These are phyloP conservation scores for Scortum barcoo DNA, from an alignment of 2,113 vertebrate species.

Conservation along the genomic window DNA sequence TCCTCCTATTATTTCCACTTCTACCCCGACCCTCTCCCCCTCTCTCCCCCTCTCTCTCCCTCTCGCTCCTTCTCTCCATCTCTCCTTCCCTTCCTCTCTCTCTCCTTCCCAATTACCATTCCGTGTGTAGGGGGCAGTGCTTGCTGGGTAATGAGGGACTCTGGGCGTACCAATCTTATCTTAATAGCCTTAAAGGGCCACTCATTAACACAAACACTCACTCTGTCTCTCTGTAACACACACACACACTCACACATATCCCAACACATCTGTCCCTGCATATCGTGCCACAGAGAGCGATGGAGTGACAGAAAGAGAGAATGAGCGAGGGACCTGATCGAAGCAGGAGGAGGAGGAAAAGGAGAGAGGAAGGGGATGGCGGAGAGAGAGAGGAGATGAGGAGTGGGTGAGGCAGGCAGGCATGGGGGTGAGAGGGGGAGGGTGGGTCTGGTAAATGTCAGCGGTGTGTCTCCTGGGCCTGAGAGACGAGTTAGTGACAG, in stretches of 20 bases:
- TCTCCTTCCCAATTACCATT: slow-evolving; percentile 87
- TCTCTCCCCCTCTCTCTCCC: background rate
- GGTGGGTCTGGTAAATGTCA: slow-evolving; percentile 80
- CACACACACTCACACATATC: slow-evolving; percentile 25
- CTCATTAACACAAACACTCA: slow-evolving; percentile 84
- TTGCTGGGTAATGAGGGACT: slow-evolving; percentile 89
- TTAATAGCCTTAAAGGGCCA: slow-evolving; percentile 89
- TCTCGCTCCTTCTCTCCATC: slow-evolving; percentile 8
- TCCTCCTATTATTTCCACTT: slow-evolving; percentile 67
- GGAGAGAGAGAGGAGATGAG: slow-evolving; percentile 41
- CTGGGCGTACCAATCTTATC: slow-evolving; percentile 89
- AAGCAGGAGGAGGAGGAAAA: slow-evolving; percentile 45
- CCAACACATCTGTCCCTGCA: slow-evolving; percentile 55
- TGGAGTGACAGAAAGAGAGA: slow-evolving; percentile 59
- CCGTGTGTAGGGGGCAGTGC: slow-evolving; percentile 84
- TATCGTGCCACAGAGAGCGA: slow-evolving; percentile 59
- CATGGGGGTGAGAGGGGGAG: background rate
- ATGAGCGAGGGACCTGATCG: slow-evolving; percentile 42
- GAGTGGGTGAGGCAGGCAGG: slow-evolving; percentile 29
- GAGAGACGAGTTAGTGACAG: slow-evolving; percentile 80
- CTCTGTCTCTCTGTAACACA: slow-evolving; percentile 38
- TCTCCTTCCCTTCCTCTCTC: slow-evolving; percentile 17
- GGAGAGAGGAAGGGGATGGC: slow-evolving; percentile 39
- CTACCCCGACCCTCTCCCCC: slow-evolving; percentile 22
- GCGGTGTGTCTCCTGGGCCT: slow-evolving; percentile 80